Evolutionary conservation across 2,888 invertebrate species (phyloP).

Genomic region (Heliothis peltigera): DNA sequence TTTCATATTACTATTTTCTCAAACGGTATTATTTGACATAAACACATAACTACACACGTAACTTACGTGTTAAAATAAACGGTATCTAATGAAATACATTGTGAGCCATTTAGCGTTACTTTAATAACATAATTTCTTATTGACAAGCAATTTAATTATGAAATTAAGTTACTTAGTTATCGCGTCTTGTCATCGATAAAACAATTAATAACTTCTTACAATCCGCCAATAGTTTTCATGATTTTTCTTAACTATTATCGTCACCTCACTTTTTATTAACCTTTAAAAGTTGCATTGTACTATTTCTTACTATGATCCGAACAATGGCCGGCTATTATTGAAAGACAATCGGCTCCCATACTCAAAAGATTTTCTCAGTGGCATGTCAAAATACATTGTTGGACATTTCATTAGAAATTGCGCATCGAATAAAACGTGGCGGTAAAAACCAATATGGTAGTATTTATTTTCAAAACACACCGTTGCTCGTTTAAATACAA

Average conservation of each 20-base stretch:
- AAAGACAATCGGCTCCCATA: conserved; percentile 57
- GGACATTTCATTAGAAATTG: conserved; percentile 46
- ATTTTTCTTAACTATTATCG: conserved; percentile 11
- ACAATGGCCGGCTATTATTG: conserved; percentile 57
- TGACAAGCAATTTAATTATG: neutral
- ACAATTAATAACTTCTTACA: conserved; percentile 8
- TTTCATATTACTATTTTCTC: conserved; percentile 5
- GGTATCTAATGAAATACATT: neutral
- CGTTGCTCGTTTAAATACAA: no score
- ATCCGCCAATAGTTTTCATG: conserved; percentile 1
- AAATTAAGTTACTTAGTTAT: neutral
- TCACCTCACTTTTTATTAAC: conserved; percentile 39
- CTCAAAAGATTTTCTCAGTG: conserved; percentile 50
- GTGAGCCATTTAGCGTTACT: neutral
- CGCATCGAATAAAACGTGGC: conserved; percentile 22
- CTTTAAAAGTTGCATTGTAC: conserved; percentile 48
- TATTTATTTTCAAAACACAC: neutral
- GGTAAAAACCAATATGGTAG: neutral
- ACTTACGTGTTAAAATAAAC: neutral
- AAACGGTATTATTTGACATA: neutral
- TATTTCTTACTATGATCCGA: conserved; percentile 46
- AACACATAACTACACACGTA: neutral
- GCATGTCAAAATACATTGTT: conserved; percentile 40
- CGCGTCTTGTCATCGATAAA: conserved; percentile 13
- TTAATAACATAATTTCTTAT: neutral